Evolutionary conservation across 2,797 vertebrate species (phyloP), one percentile per base, ranked within the genome.

Genomic region (Atherinosoma microstoma): DNA sequence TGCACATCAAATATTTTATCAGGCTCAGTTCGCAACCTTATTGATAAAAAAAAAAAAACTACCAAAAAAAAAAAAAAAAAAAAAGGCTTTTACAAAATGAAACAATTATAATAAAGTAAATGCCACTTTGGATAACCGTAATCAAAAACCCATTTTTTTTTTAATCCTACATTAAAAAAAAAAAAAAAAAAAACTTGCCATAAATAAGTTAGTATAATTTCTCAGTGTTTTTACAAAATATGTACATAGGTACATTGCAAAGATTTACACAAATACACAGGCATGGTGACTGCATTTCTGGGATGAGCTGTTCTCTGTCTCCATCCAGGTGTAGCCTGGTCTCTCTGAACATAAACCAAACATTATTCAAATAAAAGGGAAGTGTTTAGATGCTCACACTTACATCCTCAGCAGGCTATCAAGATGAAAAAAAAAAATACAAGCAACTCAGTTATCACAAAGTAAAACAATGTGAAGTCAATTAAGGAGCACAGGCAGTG

Each of bases 191-290:
- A 92, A 93, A 91, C 93, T 96, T 85, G 94, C 97, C 96, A 97
- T 98, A 98, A 98, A 99, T 99, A 99, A 99, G 96, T 99, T 98
- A 99, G 97, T 98, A 97, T 97, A 98, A 96, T 97, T 98, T 98
- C 95, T 98, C 97, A 98, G 97, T 99, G 96, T 99, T 96, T 99
- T 97, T 98, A 98, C 94, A 95, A 94, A 93, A 91, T 91, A 94
- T 95, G 93, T 95, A 95, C 94, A 94, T 77, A 92, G 84, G 92
- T 94, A 94, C 91, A 94, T 91, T 87, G 86, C 83, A 92, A 93
- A 89, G 87, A 89, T 92, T 89, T 93, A 93, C 91, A 94, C 91
- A 93, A 93, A 91, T 92, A 95, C 94, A 95, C 92, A 95, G 92
- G 92, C 89, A 92, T 85, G 87, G 84, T 89, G 85, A 84, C 90